Base-by-base conservation (phyloP, 2,888 invertebrate genomes). In the Philereme transversata region DNA sequence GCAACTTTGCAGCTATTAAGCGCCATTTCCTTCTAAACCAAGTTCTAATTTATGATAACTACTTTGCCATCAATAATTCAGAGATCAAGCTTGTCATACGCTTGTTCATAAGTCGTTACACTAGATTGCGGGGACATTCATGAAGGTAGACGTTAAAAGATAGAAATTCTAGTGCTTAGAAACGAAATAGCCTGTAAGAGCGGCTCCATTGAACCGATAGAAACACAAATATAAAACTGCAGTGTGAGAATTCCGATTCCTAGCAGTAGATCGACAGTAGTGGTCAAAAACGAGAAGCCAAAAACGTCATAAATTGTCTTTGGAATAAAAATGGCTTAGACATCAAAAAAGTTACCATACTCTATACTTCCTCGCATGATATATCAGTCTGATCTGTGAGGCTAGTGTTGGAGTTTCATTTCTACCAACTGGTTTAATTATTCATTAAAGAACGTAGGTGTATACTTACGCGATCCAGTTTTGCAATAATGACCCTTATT, bases 21-120 rank as follows among this genome's bases (percentile, higher is more conserved):
- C 49, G 38, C 48, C 38, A 46, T 53, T 22, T 53, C 44, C 9
- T 50, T 41, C 22, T 46, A 53, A 36, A 40, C 22, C 45, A 47
- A 55, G 51, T 60, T 60, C 47, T 51, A 55, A 55, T 68, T 73
- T 62, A 73, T 70, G 69, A 58, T 67, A 61, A 62, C 64, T 59
- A 60, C 67, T 57, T 59, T 65, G 22, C 38, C 66, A 71, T 84
- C 73, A 81, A 82, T 83, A 79, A 84, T 84, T 81, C 79, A 81
- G 60, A 69, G 62, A 71, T 70, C 72, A 77, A 79, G 76, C 75
- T 78, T 81, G 78, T 80, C 78, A 76, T 74, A 78, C 68, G 70
- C 71, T 76, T 77, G 77, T 78, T 78, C 72, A 71, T 54, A 57
- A 70, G 78, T 80, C 73, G 75, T 85, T 81, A 79, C 65, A 71